Evolutionary conservation across 1,140 invertebrate genomes (phyloP).

Genomic region (Varroa destructor): DNA sequence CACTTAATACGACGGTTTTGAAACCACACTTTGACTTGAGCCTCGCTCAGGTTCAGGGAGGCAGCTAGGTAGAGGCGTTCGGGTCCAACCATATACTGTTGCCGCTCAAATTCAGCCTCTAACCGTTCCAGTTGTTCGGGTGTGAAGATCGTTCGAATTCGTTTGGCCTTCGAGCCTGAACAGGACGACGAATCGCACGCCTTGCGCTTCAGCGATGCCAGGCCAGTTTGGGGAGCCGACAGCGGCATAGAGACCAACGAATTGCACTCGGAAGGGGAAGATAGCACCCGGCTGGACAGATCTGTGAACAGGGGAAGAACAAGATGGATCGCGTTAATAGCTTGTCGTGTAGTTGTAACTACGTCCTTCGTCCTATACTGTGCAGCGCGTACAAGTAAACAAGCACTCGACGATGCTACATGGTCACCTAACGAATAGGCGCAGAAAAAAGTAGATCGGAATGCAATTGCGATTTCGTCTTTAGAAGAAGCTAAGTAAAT

Average conservation of each 20-base stretch:
- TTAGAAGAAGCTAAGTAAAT: too few species aligned
- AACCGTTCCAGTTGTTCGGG: slow-evolving; percentile 77
- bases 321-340: slow-evolving; percentile 27
- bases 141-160: slow-evolving; percentile 85
- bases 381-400: too few species aligned
- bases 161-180: slow-evolving; percentile 47
- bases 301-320: not conserved
- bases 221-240: slow-evolving; percentile 1
- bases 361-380: not conserved
- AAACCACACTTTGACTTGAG: slow-evolving; percentile 94
- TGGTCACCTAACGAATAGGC: not conserved
- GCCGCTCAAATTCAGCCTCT: slow-evolving; percentile 77
- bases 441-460: not conserved
- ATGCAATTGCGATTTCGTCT: too few species aligned
- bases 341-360: not conserved
- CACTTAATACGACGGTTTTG: slow-evolving; percentile 43
- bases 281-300: too few species aligned
- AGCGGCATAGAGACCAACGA: too few species aligned
- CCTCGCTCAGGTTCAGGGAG: slow-evolving; percentile 72
- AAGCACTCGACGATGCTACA: too few species aligned
- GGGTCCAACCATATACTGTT: slow-evolving; percentile 90
- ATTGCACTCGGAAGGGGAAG: too few species aligned
- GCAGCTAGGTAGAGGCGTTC: slow-evolving; percentile 76
- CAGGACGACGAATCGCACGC: slow-evolving; percentile 1
- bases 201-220: slow-evolving; percentile 18